phyloP scores from a whole-genome alignment of 2,888 invertebrate genomes.

The Troides oblongomaculatus region DNA sequence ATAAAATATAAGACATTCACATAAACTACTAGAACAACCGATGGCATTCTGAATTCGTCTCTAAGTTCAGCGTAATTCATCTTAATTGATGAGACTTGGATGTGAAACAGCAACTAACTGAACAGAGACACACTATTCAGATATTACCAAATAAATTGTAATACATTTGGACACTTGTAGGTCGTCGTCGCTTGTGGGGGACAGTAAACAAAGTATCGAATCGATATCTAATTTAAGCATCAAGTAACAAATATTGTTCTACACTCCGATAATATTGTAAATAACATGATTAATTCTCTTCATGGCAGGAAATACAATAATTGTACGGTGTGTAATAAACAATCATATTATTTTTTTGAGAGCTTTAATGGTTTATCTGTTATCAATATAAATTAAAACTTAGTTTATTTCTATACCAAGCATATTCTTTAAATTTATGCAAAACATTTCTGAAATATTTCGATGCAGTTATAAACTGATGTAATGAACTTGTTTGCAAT shows the following conservation, averaged over 20 bases:
- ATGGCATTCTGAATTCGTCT: background rate
- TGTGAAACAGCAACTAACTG: slow-evolving; percentile 5
- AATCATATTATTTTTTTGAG: no score
- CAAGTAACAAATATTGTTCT: background rate
- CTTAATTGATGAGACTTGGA: background rate
- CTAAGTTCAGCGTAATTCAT: background rate
- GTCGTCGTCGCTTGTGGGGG: slow-evolving; percentile 1
- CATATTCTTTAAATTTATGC: background rate
- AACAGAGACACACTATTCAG: slow-evolving; percentile 10
- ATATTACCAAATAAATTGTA: slow-evolving; percentile 8
- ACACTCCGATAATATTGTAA: background rate
- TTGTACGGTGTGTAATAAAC: background rate
- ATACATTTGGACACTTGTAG: slow-evolving; percentile 5
- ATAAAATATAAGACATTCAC: background rate
- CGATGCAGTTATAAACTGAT: no score
- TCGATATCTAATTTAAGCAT: slow-evolving; percentile 6
- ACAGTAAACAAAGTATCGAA: background rate
- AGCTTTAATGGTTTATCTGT: no score
- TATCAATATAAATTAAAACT: background rate
- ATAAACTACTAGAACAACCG: background rate
- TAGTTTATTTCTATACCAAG: background rate
- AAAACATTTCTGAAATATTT: background rate
- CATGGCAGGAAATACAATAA: background rate
- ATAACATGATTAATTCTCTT: background rate
- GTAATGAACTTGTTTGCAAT: no score